Base-by-base conservation (phyloP, 53 echinoderm and acorn worm genomes). In the Arbacia lixula region DNA sequence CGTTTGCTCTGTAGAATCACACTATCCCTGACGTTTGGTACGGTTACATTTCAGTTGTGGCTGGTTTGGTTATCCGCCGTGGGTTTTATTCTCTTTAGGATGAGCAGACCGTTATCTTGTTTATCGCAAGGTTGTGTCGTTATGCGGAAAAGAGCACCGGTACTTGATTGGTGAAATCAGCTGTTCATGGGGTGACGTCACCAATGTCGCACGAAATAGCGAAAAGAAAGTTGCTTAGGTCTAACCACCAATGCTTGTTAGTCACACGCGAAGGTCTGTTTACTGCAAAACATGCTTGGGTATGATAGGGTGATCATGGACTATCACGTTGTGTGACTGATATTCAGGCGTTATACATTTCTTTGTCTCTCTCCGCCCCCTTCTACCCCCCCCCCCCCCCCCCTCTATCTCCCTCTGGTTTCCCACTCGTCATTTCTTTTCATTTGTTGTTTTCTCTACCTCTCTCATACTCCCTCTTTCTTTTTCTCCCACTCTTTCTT, bases 131-230 rank as follows among this genome's bases (percentile, higher is more conserved):
- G 39, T 12, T 26, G 68, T 68, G 71, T 71, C 24, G 71, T 43
- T 42, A 49, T 2, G 71, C 71, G 71, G 71, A 71, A 71, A 71
- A 29, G 29, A 40, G 24, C 16, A 11, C 28, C 43, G 16, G 28
- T 27, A 71, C 24, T 28, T 71, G 71, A 71, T 71, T 71, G 71
- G 71, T 71, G 46, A 26, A 22, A 66, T 35, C 37, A 66, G 37
- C 12, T 35, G n/a, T 26, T 36, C 16, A 24, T 6, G 25, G 17
- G 0, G 3, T 71, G 71, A 71, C 71, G 71, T 71, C 46, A 46
- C 14, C 46, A 14, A 14, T 46, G 46, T n/a, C n/a, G n/a, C n/a
- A n/a, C n/a, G n/a, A n/a, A n/a, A n/a, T n/a, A n/a, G n/a, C n/a
- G n/a, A n/a, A n/a, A n/a, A n/a, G n/a, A n/a, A n/a, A n/a, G n/a